A percentile compares a stretch with the other conserved stretches of the same genome.
phyloP scores from a whole-genome alignment of 2,888 invertebrate species.

The Coremacera marginata region DNA sequence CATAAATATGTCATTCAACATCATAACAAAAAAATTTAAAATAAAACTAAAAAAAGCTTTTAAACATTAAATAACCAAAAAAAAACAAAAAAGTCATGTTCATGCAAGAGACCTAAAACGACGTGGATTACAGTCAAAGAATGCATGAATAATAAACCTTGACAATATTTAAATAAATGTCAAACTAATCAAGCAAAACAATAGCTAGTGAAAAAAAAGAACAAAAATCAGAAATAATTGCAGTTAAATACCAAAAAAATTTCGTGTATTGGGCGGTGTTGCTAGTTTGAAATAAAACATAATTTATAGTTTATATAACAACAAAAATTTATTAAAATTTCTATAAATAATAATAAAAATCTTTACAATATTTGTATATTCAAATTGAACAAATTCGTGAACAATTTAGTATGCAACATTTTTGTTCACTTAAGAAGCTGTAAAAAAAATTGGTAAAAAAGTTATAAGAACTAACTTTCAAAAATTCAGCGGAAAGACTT shows the following conservation, averaged over 20 bases:
- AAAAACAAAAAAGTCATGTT: not conserved
- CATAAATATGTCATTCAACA: slow-evolving; percentile 1
- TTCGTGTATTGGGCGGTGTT: slow-evolving; percentile 12
- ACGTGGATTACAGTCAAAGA: not conserved
- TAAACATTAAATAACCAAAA: not conserved
- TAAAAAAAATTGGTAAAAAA: too few species aligned
- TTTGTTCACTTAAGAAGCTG: too few species aligned
- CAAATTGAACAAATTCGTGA: too few species aligned
- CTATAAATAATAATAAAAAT: too few species aligned
- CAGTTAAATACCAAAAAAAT: slow-evolving; percentile 14
- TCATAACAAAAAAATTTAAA: not conserved
- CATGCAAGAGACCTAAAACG: not conserved
- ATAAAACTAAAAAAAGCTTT: too few species aligned
- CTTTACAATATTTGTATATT: too few species aligned
- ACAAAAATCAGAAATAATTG: slow-evolving; percentile 5
- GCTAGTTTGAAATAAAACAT: not conserved
- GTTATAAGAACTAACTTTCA: too few species aligned
- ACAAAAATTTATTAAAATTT: too few species aligned
- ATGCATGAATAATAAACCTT: not conserved
- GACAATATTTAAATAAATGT: slow-evolving; percentile 36
- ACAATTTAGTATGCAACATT: too few species aligned
- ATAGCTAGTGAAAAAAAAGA: not conserved
- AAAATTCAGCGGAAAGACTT: too few species aligned
- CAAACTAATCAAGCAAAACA: slow-evolving; percentile 25
- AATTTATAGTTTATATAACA: not conserved